Evolutionary conservation across 2,113 vertebrate genomes (phyloP).

Genomic region (Machaerirhynchus nigripectus): DNA sequence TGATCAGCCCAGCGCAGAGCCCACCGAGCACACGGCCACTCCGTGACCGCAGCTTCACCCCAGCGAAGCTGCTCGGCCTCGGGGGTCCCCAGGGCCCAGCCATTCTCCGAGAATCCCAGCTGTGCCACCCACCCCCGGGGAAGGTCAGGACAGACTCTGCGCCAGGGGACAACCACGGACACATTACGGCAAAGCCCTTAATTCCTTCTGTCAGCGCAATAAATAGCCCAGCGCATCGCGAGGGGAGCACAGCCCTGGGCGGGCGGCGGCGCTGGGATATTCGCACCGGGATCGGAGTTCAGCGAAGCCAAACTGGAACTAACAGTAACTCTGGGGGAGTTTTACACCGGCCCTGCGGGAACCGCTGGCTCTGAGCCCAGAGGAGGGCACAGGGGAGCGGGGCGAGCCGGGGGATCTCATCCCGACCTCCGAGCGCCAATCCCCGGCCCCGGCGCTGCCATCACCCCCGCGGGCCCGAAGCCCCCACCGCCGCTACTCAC

Average conservation of each 20-base stretch:
- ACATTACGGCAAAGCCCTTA: not conserved
- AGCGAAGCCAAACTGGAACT: not conserved
- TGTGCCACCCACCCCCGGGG: too few relatives aligned
- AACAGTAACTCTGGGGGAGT: not conserved
- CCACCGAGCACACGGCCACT: rapidly evolving
- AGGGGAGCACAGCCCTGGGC: not conserved
- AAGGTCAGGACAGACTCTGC: not conserved
- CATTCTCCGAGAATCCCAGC: not conserved
- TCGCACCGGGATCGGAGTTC: not conserved
- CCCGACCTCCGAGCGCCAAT: not conserved
- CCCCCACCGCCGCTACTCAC: not conserved
- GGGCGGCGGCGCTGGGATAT: not conserved
- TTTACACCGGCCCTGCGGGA: not conserved
- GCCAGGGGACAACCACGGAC: not conserved
- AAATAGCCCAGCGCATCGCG: not conserved
- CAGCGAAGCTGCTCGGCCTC: rapidly evolving
- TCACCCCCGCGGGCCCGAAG: too few relatives aligned
- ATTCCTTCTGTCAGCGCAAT: not conserved
- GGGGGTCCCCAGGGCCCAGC: not conserved
- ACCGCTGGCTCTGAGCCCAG: not conserved
- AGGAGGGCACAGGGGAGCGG: not conserved
- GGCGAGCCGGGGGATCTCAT: not conserved
- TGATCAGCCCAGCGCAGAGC: not conserved
- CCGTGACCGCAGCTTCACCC: rapidly evolving
- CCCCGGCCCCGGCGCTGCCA: not conserved